These are phyloP conservation scores for Grantiella picta DNA, from an alignment of 2,113 vertebrate species.

Conservation along the genomic window DNA sequence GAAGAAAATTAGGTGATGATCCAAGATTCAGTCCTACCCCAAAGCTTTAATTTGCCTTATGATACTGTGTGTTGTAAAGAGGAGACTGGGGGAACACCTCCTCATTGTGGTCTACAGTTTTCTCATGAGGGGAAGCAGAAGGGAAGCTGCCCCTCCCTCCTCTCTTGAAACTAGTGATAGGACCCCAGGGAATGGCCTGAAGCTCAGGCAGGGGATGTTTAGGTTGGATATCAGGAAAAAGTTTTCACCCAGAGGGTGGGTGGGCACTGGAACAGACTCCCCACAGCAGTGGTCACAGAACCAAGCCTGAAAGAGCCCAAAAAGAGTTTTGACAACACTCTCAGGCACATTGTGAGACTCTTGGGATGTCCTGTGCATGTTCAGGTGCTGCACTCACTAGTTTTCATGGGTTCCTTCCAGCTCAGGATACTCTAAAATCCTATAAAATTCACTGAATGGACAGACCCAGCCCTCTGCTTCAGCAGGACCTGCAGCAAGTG, in stretches of 20 bases:
- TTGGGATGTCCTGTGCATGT: no score
- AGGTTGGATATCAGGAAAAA: accelerated
- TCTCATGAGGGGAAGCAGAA: not conserved
- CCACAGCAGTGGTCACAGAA: no score
- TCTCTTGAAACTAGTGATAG: not conserved
- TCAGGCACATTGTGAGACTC: not conserved
- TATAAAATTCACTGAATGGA: not conserved
- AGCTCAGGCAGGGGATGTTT: not conserved
- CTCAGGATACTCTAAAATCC: not conserved
- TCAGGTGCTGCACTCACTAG: no score
- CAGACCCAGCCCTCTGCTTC: accelerated
- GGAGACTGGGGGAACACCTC: not conserved
- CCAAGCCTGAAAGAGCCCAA: not conserved
- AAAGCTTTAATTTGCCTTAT: not conserved
- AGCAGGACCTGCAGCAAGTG: not conserved
- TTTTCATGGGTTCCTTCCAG: not conserved
- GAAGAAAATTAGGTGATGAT: not conserved
- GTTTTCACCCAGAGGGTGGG: accelerated
- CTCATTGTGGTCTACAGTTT: not conserved
- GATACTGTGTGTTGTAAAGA: not conserved
- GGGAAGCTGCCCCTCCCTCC: not conserved
- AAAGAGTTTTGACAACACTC: not conserved
- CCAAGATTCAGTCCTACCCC: not conserved
- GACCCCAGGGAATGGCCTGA: accelerated
- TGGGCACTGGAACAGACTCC: not conserved